Evolutionary conservation across 2,797 vertebrate genomes (phyloP).

Genomic region (Chelon auratus): DNA sequence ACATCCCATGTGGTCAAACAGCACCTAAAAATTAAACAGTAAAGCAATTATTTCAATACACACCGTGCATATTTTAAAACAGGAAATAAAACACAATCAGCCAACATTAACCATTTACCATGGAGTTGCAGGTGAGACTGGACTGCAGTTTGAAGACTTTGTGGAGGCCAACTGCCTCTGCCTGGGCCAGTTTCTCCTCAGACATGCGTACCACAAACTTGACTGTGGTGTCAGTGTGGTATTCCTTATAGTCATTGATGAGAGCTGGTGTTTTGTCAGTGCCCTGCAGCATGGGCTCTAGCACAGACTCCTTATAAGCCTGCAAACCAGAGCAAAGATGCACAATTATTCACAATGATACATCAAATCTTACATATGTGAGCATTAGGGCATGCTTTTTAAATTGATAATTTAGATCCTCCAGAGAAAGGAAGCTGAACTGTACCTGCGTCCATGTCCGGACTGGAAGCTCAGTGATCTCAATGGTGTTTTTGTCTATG

Average conservation of each 20-base stretch:
- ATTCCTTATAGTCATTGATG: slow-evolving; percentile 98
- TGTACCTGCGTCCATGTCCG: slow-evolving; percentile 98
- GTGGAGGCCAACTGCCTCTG: slow-evolving; percentile 95
- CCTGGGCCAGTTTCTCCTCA: slow-evolving; percentile 96
- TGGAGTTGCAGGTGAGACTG: slow-evolving; percentile 98
- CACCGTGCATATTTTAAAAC: neutral
- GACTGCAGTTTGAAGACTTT: slow-evolving; percentile 99
- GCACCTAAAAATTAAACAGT: slow-evolving; percentile 83
- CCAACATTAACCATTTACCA: slow-evolving; percentile 82
- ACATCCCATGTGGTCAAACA: slow-evolving; percentile 99
- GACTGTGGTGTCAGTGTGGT: slow-evolving; percentile 97
- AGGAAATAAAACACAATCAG: neutral
- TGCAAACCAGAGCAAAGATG: slow-evolving; percentile 57
- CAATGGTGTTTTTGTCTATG: slow-evolving; percentile 95
- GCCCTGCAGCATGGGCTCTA: slow-evolving; percentile 98
- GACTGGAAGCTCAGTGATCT: slow-evolving; percentile 98
- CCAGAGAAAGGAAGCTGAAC: neutral
- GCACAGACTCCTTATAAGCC: slow-evolving; percentile 97
- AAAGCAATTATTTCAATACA: neutral
- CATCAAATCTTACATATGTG: neutral
- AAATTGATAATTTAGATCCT: neutral
- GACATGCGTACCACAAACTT: slow-evolving; percentile 99
- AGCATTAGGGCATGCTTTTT: neutral
- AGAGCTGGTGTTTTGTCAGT: slow-evolving; percentile 97
- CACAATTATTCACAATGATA: neutral